Percentiles rank a stretch among this genome's conserved stretches.
Conservation (phyloP, 2,888 invertebrate species). For the Polymixis flavicincta region DNA sequence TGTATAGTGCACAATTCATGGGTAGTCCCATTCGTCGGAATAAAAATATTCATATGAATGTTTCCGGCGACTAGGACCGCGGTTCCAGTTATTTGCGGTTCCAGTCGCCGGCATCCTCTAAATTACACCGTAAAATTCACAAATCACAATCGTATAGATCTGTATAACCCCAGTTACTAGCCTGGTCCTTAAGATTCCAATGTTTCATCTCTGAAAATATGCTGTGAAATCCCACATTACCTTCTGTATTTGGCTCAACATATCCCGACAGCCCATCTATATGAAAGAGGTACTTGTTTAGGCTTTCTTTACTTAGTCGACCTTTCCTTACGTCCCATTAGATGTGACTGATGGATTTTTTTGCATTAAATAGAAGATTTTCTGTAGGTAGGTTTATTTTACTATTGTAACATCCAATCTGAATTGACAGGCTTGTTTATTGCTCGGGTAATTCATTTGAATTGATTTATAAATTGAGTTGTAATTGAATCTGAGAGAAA, state of each 20-base stretch:
- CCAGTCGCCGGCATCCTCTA: too few species aligned
- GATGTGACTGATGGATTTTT: slow-evolving; percentile 30
- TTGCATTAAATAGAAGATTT: slow-evolving; percentile 17
- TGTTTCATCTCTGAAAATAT: neutral
- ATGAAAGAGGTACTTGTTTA: slow-evolving; percentile 39
- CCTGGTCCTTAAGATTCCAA: neutral
- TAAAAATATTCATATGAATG: too few species aligned
- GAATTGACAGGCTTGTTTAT: neutral
- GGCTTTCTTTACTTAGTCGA: slow-evolving; percentile 34
- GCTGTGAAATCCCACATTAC: neutral
- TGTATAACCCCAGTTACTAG: neutral
- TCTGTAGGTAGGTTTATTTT: neutral
- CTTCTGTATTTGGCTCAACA: slow-evolving; percentile 5
- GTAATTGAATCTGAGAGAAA: neutral
- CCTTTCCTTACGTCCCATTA: slow-evolving; percentile 36
- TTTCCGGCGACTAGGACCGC: too few species aligned
- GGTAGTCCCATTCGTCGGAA: too few species aligned
- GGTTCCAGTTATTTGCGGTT: too few species aligned
- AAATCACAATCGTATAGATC: neutral
- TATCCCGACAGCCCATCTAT: slow-evolving; percentile 26
- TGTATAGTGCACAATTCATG: too few species aligned
- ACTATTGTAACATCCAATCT: slow-evolving; percentile 5
- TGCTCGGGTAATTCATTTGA: neutral
- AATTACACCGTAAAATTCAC: neutral
- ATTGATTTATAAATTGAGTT: neutral